A percentile compares a stretch with the other conserved stretches of the same genome.
These are phyloP conservation scores for Physeter macrocephalus DNA, from an alignment of 2,113 vertebrate genomes.

Conservation along the genomic window DNA sequence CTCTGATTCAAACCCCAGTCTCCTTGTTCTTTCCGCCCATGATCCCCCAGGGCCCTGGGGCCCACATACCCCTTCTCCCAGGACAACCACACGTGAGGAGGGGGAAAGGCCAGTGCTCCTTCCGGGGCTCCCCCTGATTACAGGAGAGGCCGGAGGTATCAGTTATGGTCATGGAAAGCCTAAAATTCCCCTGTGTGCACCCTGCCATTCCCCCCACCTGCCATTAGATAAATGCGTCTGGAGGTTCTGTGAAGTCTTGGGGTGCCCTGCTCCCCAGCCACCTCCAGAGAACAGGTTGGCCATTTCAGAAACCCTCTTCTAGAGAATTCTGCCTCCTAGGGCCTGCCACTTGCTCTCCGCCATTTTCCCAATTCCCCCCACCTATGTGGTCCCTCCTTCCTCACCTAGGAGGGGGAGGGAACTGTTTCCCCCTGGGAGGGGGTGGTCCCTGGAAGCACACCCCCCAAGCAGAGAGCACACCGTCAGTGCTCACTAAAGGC, in stretches of 20 bases:
- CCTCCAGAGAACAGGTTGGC: conserved; percentile 4
- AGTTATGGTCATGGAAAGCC: conserved; percentile 28
- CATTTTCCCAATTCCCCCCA: neutral
- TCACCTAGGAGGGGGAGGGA: neutral
- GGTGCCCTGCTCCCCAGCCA: neutral
- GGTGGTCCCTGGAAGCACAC: neutral
- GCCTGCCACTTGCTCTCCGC: neutral
- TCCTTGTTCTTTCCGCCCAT: neutral
- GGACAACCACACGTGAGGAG: too few relatives aligned
- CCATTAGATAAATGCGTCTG: neutral
- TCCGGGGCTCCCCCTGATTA: neutral
- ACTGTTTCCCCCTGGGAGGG: neutral
- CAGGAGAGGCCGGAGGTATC: neutral
- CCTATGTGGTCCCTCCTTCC: neutral
- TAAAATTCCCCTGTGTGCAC: neutral
- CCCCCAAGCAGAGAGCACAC: neutral
- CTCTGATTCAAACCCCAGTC: neutral
- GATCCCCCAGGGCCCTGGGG: too few relatives aligned
- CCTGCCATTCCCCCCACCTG: conserved; percentile 1
- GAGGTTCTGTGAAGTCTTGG: neutral
- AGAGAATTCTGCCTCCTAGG: neutral
- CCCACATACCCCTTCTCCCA: neutral
- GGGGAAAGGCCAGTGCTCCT: neutral
- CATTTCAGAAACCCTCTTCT: conserved; percentile 19
- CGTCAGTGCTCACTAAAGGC: neutral